Percentiles rank a stretch among this genome's conserved stretches.
Conservation (phyloP, 2,888 invertebrate species). For the Ecdyonurus torrentis region DNA sequence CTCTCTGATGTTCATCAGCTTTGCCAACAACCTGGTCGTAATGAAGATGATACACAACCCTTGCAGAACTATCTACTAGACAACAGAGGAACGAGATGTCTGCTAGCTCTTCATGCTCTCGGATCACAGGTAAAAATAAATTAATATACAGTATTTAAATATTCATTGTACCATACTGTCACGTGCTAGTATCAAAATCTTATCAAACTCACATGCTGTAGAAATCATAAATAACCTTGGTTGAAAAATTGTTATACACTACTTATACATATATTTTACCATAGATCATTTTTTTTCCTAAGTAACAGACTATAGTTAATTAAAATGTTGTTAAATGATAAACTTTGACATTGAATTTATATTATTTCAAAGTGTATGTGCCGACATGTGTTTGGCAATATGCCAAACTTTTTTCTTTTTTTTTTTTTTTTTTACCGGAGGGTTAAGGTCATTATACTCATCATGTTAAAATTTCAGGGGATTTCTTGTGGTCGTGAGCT, state of each 20-base stretch:
- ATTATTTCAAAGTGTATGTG: background rate
- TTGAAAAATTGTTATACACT: too few species aligned
- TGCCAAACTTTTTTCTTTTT: conserved; percentile 4
- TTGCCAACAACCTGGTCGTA: conserved; percentile 22
- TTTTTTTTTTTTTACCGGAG: too few species aligned
- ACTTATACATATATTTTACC: too few species aligned
- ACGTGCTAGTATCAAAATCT: too few species aligned
- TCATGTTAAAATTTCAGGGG: conserved; percentile 31
- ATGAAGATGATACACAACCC: conserved; percentile 26
- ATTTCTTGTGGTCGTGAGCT: conserved; percentile 42
- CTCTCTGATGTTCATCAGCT: conserved; percentile 41
- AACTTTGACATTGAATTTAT: background rate
- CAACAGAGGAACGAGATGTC: conserved; percentile 42
- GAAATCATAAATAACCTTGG: too few species aligned
- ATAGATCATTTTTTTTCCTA: too few species aligned
- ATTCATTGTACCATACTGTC: too few species aligned
- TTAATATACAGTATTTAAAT: background rate
- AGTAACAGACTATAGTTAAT: too few species aligned
- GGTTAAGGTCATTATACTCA: too few species aligned
- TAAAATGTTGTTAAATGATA: background rate
- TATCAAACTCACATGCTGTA: too few species aligned
- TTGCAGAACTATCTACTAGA: conserved; percentile 36
- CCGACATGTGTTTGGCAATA: background rate
- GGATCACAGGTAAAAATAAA: conserved; percentile 33
- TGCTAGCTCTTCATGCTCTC: conserved; percentile 36